Evolutionary conservation across 92 coral and sea anemone species (phyloP), one percentile per base, ranked within the genome.

Genomic region (Metridium senile): DNA sequence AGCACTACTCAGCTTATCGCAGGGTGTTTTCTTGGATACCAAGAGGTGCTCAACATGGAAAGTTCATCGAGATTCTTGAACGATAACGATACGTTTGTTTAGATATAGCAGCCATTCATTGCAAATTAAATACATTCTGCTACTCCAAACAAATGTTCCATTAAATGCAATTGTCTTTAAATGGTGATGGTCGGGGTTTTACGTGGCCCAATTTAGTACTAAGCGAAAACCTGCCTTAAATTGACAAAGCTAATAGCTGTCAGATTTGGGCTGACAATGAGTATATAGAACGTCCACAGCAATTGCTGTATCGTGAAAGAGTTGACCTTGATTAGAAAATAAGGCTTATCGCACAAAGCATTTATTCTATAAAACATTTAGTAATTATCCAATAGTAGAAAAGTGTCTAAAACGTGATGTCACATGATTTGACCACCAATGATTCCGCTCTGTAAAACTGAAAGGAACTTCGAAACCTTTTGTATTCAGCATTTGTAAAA

Each of bases 111-210:
- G 66, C 8, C 66, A 61, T 61, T 54, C n/a, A 54, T 54, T 54
- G 59, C 23, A 9, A 61, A 26, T 26, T 22, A 61, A 61, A 61
- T 61, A 61, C 66, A 61, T 61, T 22, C 31, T 61, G 66, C 32
- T 61, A 61, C 66, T 61, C 33, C 11, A 61, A 1, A 54, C 66
- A 61, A 61, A 61, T 61, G 66, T 22, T 61, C 33, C 66, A 22
- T 61, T 61, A 22, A 2, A 26, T 22, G 23, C 66, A 61, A 61
- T 10, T 11, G 31, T 61, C 33, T 22, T 26, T 61, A 61, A 61
- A 22, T 61, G 66, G 66, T 6, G 66, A 61, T 61, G 33, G 61
- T 18, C 19, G 20, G 66, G 11, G 30, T 54, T 54, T 54, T 54
- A 54, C n/a, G 10, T n/a, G 61, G 20, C 6, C n/a, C 59, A 27